Conservation (phyloP, 2,113 vertebrate genomes). For the Stictonetta naevosa region DNA sequence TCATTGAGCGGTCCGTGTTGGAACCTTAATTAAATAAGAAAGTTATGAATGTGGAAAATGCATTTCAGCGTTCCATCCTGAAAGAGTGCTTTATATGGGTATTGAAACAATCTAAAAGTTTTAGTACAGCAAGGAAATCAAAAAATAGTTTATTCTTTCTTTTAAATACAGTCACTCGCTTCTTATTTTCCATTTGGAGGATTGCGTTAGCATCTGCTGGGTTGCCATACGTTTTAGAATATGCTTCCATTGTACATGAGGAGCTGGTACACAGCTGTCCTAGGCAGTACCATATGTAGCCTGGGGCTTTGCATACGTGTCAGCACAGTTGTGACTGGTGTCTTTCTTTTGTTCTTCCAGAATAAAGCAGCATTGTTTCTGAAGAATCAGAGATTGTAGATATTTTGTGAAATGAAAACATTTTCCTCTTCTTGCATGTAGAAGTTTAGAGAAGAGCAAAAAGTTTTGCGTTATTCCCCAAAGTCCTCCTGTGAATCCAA, state of each 20-base stretch:
- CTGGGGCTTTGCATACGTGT: background rate
- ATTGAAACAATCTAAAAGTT: background rate
- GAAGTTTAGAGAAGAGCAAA: background rate
- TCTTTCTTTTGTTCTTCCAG: background rate
- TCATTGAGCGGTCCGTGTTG: background rate
- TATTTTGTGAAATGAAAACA: background rate
- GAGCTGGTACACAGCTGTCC: background rate
- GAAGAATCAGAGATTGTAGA: background rate
- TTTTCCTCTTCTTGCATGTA: background rate
- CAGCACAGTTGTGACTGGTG: background rate
- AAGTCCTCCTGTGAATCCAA: background rate
- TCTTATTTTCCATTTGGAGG: background rate
- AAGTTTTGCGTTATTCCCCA: background rate
- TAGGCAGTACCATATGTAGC: background rate
- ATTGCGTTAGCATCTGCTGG: background rate
- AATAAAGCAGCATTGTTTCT: background rate
- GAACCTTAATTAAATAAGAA: background rate
- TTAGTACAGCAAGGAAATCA: background rate
- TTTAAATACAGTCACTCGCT: background rate
- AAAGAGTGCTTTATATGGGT: background rate
- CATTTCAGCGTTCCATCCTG: background rate
- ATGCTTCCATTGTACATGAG: background rate
- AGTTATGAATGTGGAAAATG: background rate
- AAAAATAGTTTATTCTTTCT: background rate
- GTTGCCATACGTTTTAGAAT: background rate